Evolutionary conservation across 2,797 vertebrate species (phyloP).

Genomic region (Otus scops): DNA sequence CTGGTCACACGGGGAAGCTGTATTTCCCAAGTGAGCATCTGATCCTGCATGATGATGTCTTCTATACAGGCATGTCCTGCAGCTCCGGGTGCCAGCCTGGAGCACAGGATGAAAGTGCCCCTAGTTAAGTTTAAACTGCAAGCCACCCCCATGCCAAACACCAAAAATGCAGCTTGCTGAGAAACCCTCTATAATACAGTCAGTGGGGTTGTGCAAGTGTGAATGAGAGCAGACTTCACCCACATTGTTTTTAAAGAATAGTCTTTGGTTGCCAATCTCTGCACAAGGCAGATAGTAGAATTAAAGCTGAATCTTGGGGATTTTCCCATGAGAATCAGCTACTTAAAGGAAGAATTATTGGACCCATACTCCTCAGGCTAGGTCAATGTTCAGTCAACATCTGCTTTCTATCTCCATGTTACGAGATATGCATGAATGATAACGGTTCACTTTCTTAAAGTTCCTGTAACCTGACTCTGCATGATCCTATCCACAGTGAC

Average conservation of each 20-base stretch:
- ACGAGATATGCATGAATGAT: background rate
- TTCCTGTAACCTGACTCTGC: background rate
- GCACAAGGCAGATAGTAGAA: background rate
- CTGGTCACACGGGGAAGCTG: accelerated
- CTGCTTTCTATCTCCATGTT: conserved; percentile 13
- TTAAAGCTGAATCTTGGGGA: background rate
- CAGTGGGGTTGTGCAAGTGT: background rate
- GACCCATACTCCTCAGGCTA: background rate
- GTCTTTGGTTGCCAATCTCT: background rate
- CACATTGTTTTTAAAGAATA: background rate
- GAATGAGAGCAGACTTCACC: background rate
- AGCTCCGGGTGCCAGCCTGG: background rate
- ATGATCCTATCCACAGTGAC: background rate
- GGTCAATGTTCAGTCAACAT: conserved; percentile 2
- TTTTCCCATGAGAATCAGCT: background rate
- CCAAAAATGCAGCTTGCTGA: background rate
- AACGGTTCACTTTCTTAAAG: background rate
- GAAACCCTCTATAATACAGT: background rate
- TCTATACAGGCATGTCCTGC: background rate
- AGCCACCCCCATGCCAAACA: background rate
- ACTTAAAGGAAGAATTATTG: conserved; percentile 16
- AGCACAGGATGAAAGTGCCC: background rate
- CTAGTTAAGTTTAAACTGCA: background rate
- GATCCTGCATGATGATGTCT: background rate
- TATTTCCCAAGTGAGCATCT: background rate